Percentiles rank a stretch among this genome's conserved stretches.
Evolutionary conservation across 2,113 vertebrate genomes (phyloP).

Genomic region (Pituophis catenifer): DNA sequence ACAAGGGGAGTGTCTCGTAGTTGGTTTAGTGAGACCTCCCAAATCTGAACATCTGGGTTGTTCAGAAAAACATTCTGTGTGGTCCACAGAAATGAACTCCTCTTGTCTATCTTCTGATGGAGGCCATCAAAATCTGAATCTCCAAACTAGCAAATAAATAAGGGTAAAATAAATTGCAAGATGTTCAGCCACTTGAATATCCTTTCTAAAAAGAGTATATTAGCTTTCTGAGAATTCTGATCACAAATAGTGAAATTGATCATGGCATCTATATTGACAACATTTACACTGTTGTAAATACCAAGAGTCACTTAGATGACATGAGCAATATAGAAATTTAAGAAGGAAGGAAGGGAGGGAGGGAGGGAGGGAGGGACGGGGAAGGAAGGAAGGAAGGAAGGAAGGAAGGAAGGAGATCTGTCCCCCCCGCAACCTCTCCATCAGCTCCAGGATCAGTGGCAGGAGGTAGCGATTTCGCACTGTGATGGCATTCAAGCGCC

Average conservation of each 20-base stretch:
- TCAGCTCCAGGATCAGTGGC: no score
- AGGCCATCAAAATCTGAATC: neutral
- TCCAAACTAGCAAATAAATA: neutral
- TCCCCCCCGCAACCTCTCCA: no score
- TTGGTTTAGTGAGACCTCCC: neutral
- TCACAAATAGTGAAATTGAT: neutral
- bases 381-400: no score
- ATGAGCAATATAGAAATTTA: no score
- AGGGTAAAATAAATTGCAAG: neutral
- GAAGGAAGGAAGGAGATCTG: no score
- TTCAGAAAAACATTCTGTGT: neutral
- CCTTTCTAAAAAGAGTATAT: neutral
- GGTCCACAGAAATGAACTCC: neutral
- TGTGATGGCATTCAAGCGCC: no score
- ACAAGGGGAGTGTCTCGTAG: neutral
- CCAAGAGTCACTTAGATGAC: no score
- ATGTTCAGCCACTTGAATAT: neutral
- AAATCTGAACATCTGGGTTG: neutral
- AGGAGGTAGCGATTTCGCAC: no score
- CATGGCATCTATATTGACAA: neutral
- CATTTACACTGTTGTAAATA: neutral
- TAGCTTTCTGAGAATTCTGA: neutral
- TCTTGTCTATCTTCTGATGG: neutral
- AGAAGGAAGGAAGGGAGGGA: no score
- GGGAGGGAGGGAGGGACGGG: accelerated